Evolutionary conservation across 2,888 invertebrate genomes (phyloP).

Genomic region (Chromoteleia sp.): DNA sequence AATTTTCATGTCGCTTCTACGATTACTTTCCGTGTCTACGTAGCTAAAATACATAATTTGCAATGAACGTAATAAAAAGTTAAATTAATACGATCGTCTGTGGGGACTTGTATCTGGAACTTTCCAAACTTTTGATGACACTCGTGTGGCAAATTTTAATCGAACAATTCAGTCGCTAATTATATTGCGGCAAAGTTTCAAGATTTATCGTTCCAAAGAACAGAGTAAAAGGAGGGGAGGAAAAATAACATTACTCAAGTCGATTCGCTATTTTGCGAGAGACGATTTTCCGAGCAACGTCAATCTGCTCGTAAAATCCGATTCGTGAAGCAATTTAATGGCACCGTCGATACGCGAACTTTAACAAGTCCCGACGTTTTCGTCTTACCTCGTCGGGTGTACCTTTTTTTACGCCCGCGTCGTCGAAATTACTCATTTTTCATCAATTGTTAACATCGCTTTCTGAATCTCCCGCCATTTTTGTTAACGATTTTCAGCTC

Average conservation of each 20-base stretch:
- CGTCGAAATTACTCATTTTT: neutral
- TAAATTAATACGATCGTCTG: slow-evolving; percentile 30
- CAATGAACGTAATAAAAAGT: slow-evolving; percentile 30
- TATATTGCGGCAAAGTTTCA: slow-evolving; percentile 3
- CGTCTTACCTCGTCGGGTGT: neutral
- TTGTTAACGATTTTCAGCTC: too few relatives aligned
- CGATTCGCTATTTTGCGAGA: slow-evolving; percentile 2
- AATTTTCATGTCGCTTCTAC: too few relatives aligned
- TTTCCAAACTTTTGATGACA: neutral
- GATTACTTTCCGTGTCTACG: too few relatives aligned
- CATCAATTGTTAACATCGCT: neutral
- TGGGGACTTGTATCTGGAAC: slow-evolving; percentile 14
- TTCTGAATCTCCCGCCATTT: too few relatives aligned
- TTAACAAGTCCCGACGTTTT: slow-evolving; percentile 22
- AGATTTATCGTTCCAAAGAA: neutral
- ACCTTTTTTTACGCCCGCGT: neutral
- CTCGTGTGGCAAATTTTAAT: slow-evolving; percentile 25
- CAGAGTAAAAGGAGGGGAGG: neutral
- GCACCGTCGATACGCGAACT: slow-evolving; percentile 16
- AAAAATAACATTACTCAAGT: neutral
- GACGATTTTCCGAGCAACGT: neutral
- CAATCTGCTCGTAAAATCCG: slow-evolving; percentile 18
- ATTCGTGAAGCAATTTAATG: slow-evolving; percentile 16
- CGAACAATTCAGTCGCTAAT: slow-evolving; percentile 17
- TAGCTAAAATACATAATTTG: too few relatives aligned